Evolutionary conservation across 2,888 invertebrate genomes (phyloP).

Genomic region (Dasypolia templi): DNA sequence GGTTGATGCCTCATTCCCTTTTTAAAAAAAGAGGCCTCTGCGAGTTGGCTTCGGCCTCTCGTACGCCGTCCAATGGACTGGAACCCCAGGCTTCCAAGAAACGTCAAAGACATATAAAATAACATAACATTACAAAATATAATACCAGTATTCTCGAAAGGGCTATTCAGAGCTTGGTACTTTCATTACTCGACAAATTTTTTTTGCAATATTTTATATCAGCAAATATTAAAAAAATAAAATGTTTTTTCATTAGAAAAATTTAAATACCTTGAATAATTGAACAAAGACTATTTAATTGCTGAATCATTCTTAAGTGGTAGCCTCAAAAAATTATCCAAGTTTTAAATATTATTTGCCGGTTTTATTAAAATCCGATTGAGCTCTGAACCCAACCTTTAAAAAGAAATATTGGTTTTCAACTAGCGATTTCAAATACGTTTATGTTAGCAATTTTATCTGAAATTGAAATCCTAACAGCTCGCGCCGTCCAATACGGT

Average conservation of each 20-base stretch:
- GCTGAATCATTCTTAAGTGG: neutral
- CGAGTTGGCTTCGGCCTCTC: too few relatives aligned
- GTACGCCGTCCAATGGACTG: too few relatives aligned
- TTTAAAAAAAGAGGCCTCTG: too few relatives aligned
- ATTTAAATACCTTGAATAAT: neutral
- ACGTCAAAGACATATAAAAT: neutral
- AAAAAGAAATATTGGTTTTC: constrained; percentile 55
- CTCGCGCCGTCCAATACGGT: constrained; percentile 31
- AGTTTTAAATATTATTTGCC: constrained; percentile 7
- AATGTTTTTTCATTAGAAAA: neutral
- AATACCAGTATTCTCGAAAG: neutral
- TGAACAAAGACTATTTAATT: neutral
- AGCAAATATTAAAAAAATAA: too few relatives aligned
- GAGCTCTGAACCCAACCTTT: constrained; percentile 10
- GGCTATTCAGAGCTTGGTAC: neutral
- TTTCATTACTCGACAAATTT: neutral
- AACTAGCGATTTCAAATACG: constrained; percentile 62
- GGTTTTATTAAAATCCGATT: constrained; percentile 44
- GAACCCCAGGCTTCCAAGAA: too few relatives aligned
- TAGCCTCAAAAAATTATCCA: neutral
- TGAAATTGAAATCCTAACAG: constrained; percentile 73
- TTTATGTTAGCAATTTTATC: constrained; percentile 66
- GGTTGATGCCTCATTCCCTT: too few relatives aligned
- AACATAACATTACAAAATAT: neutral
- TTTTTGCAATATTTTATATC: neutral